These are phyloP conservation scores for Papilio polytes DNA, from an alignment of 1,140 invertebrate species.

Conservation along the genomic window DNA sequence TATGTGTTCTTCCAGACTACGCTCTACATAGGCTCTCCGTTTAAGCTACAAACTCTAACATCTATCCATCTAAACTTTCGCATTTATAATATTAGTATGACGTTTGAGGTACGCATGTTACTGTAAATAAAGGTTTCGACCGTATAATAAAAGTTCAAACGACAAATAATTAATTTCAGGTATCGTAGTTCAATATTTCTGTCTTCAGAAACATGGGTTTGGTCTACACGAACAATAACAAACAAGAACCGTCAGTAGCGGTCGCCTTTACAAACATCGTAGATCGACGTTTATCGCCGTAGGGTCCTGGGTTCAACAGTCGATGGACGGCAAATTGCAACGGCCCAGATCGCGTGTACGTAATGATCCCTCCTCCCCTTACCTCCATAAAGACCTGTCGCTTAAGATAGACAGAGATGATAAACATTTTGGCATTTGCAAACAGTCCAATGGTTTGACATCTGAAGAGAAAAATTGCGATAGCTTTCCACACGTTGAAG, in stretches of 20 bases:
- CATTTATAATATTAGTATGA: too few species aligned
- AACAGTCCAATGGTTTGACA: not conserved
- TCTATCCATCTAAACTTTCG: too few species aligned
- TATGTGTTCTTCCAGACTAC: too few species aligned
- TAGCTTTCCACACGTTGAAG: not conserved
- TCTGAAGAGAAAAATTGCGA: not conserved
- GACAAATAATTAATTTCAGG: too few species aligned
- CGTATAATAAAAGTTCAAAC: too few species aligned
- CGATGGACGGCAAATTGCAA: conserved; percentile 42
- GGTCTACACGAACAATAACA: not conserved
- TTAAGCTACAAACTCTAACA: too few species aligned
- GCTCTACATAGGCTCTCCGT: too few species aligned
- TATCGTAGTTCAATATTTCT: not conserved
- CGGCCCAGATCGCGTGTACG: conserved; percentile 29
- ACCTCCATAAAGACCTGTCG: not conserved
- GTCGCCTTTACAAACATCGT: conserved; percentile 3
- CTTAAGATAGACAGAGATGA: not conserved
- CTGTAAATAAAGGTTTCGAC: too few species aligned
- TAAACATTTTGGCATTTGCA: not conserved
- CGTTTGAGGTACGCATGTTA: too few species aligned
- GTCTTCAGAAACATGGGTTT: not conserved
- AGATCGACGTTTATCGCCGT: conserved; percentile 23
- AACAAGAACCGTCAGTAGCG: not conserved
- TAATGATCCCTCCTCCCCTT: not conserved
- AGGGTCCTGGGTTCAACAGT: conserved; percentile 43